Conservation (phyloP, 1,140 invertebrate species). For the Drosophila persimilis region DNA sequence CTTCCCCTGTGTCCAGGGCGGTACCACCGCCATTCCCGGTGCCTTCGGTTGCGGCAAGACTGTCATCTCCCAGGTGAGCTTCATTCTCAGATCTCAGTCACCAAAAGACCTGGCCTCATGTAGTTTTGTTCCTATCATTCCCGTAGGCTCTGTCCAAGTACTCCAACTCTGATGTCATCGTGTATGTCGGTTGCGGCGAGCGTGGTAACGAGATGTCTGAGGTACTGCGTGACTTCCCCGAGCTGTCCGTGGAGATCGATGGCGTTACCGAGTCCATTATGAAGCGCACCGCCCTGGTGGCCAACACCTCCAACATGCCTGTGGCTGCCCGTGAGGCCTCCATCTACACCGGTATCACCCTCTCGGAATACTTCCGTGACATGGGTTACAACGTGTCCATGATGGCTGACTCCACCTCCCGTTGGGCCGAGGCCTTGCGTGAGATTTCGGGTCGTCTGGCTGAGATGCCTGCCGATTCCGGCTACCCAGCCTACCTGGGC, state of each 20-base stretch:
- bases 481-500: slow-evolving; percentile 99
- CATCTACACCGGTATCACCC: slow-evolving; percentile 98
- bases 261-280: slow-evolving; percentile 99
- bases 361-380: slow-evolving; percentile 99
- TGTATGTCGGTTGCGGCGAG: slow-evolving; percentile 99
- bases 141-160: slow-evolving; percentile 96
- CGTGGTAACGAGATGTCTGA: slow-evolving; percentile 94
- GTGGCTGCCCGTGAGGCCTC: slow-evolving; percentile 99
- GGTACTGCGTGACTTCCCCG: slow-evolving; percentile 99
- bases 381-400: slow-evolving; percentile 99
- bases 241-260: slow-evolving; percentile 98
- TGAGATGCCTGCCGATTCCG: slow-evolving; percentile 99
- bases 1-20: slow-evolving; percentile 99
- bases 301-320: slow-evolving; percentile 99
- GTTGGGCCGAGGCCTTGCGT: slow-evolving; percentile 99
- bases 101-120: background rate
- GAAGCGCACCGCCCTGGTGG: slow-evolving; percentile 99
- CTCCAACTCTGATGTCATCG: slow-evolving; percentile 99
- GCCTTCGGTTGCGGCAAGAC: slow-evolving; percentile 98
- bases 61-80: slow-evolving; percentile 89
- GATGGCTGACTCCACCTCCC: slow-evolving; percentile 99
- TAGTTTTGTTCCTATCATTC: background rate
- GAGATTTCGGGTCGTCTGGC: slow-evolving; percentile 99
- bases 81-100: background rate
- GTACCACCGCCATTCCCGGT: slow-evolving; percentile 99